Evolutionary conservation across 2,113 vertebrate species (phyloP).

Genomic region (Mus pahari): DNA sequence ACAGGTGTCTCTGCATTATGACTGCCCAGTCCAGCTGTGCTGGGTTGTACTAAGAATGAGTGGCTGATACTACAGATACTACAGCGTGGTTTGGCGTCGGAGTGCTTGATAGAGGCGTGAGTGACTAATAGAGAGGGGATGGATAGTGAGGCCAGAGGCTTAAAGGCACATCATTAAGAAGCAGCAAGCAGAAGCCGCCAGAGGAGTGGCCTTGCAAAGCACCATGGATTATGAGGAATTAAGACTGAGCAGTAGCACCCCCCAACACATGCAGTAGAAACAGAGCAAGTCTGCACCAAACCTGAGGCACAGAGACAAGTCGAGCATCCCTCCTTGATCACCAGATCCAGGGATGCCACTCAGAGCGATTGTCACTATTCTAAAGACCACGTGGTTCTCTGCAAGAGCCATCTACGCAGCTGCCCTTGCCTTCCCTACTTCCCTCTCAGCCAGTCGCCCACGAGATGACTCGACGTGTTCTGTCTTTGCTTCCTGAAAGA

Average conservation of each 20-base stretch:
- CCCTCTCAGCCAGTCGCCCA: not conserved
- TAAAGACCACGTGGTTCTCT: not conserved
- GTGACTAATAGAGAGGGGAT: not conserved
- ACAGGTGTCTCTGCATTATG: not conserved
- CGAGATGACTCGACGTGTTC: not conserved
- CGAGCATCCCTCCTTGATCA: not conserved
- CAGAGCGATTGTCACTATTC: not conserved
- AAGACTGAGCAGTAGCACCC: not conserved
- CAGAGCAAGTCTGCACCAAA: fast-evolving
- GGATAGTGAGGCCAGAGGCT: not conserved
- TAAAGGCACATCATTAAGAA: not conserved
- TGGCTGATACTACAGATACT: too few relatives aligned
- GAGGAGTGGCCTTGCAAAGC: not conserved
- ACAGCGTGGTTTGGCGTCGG: not conserved
- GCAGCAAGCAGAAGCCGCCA: not conserved
- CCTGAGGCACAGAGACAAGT: not conserved
- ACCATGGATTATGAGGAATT: not conserved
- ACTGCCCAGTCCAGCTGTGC: not conserved
- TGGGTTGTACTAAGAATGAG: not conserved
- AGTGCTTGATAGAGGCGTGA: not conserved
- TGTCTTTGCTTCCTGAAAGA: not conserved
- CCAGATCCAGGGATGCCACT: not conserved
- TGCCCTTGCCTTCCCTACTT: not conserved
- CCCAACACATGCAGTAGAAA: not conserved
- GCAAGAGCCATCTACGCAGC: not conserved